A percentile compares a stretch with the other conserved stretches of the same genome.
phyloP scores from a whole-genome alignment of 2,888 invertebrate genomes.

The Subacronicta megacephala region DNA sequence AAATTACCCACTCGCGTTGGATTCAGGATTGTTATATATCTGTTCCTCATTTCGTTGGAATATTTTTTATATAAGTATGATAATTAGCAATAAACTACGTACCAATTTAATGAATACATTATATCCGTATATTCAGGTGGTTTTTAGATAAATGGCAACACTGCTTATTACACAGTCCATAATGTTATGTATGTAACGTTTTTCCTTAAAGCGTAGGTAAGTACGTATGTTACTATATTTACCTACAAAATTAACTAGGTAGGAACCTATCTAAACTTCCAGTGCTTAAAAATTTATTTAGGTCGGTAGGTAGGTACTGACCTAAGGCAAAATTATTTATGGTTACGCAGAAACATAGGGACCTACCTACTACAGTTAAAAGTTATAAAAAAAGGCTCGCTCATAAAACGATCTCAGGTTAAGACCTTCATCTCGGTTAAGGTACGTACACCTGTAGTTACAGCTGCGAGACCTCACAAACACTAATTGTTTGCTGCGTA shows the following conservation, averaged over 20 bases:
- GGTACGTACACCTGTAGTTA: conserved; percentile 31
- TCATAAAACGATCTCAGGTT: conserved; percentile 26
- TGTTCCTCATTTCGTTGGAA: too few relatives aligned
- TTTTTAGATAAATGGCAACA: conserved; percentile 29
- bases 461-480: conserved; percentile 47
- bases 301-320: too few relatives aligned
- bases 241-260: background rate
- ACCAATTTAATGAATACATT: conserved; percentile 16
- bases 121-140: conserved; percentile 39
- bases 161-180: conserved; percentile 21
- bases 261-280: background rate
- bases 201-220: conserved; percentile 8
- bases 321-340: conserved; percentile 8
- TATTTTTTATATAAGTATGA: background rate
- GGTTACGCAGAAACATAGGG: conserved; percentile 16
- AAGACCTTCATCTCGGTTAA: conserved; percentile 36
- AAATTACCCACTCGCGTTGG: conserved; percentile 25
- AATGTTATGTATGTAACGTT: conserved; percentile 21
- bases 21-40: too few relatives aligned
- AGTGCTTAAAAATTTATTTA: too few relatives aligned
- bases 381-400: conserved; percentile 31
- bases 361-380: too few relatives aligned
- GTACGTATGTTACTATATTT: background rate
- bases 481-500: conserved; percentile 52
- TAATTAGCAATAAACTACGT: conserved; percentile 20